Evolutionary conservation across 2,888 invertebrate genomes (phyloP).

Genomic region (Ceriagrion tenellum): DNA sequence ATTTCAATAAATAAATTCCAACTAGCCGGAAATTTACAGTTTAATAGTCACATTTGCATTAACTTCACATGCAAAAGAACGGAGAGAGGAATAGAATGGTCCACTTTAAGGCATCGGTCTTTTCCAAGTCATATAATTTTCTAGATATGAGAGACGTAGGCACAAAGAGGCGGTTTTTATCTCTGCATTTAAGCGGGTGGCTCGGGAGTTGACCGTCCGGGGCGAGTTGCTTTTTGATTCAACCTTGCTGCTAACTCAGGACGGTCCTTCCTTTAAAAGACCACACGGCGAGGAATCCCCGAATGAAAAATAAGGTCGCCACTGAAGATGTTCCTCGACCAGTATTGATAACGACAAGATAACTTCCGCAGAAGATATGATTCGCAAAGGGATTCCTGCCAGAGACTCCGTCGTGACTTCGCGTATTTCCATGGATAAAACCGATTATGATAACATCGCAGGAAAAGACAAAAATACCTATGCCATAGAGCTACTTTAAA

Average conservation of each 20-base stretch:
- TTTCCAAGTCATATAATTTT: not conserved
- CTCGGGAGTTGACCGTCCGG: not conserved
- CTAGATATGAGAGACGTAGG: not conserved
- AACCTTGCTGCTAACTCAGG: not conserved
- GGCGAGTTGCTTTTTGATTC: not conserved
- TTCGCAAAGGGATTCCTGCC: too few relatives aligned
- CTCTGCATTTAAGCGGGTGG: not conserved
- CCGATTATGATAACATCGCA: too few relatives aligned
- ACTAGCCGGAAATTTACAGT: too few relatives aligned
- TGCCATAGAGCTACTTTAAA: too few relatives aligned
- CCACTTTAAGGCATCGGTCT: not conserved
- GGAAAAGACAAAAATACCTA: too few relatives aligned
- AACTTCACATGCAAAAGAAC: too few relatives aligned
- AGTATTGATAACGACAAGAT: not conserved
- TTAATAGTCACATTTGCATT: too few relatives aligned
- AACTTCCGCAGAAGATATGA: not conserved
- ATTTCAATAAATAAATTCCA: too few relatives aligned
- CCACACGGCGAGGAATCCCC: not conserved
- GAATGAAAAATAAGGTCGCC: not conserved
- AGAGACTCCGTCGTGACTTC: too few relatives aligned
- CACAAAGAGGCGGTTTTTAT: not conserved
- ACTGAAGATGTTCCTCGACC: not conserved
- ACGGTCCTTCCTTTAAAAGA: not conserved
- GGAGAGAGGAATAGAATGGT: too few relatives aligned
- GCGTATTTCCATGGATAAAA: too few relatives aligned